Conservation (phyloP, 2,113 vertebrate genomes). For the Daphoenositta chrysoptera region DNA sequence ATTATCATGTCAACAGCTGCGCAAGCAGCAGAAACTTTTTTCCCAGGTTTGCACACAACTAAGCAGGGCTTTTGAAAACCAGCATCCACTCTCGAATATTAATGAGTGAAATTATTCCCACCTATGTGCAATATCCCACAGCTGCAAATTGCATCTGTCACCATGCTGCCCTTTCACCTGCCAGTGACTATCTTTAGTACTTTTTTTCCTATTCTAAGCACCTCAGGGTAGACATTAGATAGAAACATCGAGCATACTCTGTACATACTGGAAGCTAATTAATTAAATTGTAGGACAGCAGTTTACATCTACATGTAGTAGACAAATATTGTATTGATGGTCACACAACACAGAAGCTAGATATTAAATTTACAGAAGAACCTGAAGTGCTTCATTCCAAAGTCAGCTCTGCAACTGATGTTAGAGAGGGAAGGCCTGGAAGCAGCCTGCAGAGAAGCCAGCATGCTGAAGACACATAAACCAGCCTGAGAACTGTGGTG, state of each 20-base stretch:
- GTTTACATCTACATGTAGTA: background rate
- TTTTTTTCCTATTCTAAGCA: background rate
- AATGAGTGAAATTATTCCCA: background rate
- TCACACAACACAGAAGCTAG: background rate
- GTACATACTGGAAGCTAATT: background rate
- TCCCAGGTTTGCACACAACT: background rate
- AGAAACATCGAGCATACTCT: background rate
- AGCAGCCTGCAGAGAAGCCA: background rate
- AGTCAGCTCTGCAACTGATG: background rate
- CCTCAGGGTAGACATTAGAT: background rate
- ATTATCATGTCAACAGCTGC: background rate
- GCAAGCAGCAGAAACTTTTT: background rate
- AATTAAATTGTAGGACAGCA: background rate
- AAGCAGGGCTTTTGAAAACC: background rate
- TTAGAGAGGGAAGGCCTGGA: background rate
- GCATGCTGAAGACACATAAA: background rate
- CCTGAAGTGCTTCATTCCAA: background rate
- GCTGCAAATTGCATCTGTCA: background rate
- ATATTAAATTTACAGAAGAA: background rate
- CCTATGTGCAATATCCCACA: background rate
- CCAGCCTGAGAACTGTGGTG: constrained; percentile 1
- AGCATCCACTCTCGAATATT: background rate
- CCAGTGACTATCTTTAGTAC: background rate
- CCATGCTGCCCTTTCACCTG: background rate
- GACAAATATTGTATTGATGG: background rate